phyloP scores from a whole-genome alignment of 2,888 invertebrate species.

The Polietes domitor region DNA sequence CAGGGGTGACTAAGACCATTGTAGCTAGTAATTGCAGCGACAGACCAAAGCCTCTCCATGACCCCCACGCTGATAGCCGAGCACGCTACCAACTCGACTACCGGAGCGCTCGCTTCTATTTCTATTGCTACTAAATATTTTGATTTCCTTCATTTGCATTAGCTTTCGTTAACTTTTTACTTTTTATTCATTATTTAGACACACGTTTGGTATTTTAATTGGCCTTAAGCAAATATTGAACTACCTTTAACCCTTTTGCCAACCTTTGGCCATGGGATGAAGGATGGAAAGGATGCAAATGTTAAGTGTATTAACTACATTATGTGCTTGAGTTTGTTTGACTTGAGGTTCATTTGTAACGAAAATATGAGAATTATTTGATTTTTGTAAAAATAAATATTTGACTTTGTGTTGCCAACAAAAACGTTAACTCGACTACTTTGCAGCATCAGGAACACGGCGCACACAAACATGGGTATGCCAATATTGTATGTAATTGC shows the following conservation, averaged over 20 bases:
- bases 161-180: background rate
- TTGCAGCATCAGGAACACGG: background rate
- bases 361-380: background rate
- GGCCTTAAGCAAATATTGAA: conserved; percentile 70
- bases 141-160: no score
- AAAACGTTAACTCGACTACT: background rate
- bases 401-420: background rate
- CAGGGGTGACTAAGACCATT: no score
- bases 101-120: no score
- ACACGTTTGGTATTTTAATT: conserved; percentile 70
- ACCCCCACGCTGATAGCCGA: no score
- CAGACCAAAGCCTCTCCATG: no score
- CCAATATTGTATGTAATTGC: no score
- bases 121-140: no score
- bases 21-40: no score
- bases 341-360: conserved; percentile 2
- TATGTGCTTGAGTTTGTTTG: background rate
- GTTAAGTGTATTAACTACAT: background rate
- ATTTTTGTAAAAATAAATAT: background rate
- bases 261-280: background rate
- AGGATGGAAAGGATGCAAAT: background rate
- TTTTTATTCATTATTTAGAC: background rate
- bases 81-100: no score
- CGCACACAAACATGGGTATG: no score
- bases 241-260: conserved; percentile 72